Percentiles rank a stretch among this genome's conserved stretches.
Evolutionary conservation across 2,797 vertebrate genomes (phyloP).

Genomic region (Molossus molossus): DNA sequence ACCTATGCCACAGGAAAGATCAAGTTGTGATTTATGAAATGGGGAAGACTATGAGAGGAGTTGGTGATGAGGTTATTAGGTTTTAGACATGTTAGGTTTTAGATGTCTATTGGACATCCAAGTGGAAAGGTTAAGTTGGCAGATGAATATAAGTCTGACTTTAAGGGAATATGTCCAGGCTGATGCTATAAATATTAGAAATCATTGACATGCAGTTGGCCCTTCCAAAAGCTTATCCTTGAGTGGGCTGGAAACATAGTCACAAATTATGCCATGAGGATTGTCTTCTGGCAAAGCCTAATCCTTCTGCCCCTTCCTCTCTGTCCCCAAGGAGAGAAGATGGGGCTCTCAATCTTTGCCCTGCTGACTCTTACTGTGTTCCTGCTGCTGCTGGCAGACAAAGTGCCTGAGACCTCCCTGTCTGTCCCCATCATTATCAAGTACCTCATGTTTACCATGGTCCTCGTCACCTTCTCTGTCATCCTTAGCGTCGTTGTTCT

Average conservation of each 20-base stretch:
- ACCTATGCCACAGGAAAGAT: background rate
- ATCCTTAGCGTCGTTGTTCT: slow-evolving; percentile 96
- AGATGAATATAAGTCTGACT: background rate
- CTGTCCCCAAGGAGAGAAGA: slow-evolving; percentile 93
- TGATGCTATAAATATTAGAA: background rate
- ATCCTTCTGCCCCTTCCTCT: slow-evolving; percentile 35
- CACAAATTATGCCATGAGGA: background rate
- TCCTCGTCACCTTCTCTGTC: slow-evolving; percentile 95
- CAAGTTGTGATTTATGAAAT: slow-evolving; percentile 9
- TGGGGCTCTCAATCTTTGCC: slow-evolving; percentile 96
- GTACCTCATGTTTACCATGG: slow-evolving; percentile 97
- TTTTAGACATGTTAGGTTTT: slow-evolving; percentile 12
- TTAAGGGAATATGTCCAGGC: background rate
- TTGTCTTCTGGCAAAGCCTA: slow-evolving; percentile 50
- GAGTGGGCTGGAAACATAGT: background rate
- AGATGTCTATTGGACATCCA: background rate
- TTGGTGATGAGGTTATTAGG: background rate
- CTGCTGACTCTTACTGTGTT: slow-evolving; percentile 97
- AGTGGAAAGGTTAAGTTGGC: background rate
- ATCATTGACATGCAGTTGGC: slow-evolving; percentile 1
- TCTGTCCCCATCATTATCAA: slow-evolving; percentile 96
- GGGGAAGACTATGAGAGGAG: background rate
- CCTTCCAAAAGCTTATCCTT: slow-evolving; percentile 47
- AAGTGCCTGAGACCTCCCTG: slow-evolving; percentile 96
- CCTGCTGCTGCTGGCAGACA: slow-evolving; percentile 96